A percentile compares a stretch with the other conserved stretches of the same genome.
Evolutionary conservation across 2,888 invertebrate genomes (phyloP).

Genomic region (Ophioninae sp.): DNA sequence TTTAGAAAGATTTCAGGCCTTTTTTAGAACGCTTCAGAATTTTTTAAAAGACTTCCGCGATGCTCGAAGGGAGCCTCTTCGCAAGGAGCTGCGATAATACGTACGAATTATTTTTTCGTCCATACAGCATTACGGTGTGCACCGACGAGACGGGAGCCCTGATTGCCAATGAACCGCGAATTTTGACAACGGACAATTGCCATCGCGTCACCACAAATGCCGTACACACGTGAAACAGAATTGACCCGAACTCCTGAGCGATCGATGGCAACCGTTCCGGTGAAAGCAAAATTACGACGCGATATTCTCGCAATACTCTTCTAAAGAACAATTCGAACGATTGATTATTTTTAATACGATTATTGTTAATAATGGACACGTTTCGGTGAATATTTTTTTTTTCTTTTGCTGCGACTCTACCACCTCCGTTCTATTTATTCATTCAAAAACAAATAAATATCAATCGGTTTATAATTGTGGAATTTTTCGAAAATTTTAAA

Average conservation of each 20-base stretch:
- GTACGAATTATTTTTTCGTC: neutral
- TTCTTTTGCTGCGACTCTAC: neutral
- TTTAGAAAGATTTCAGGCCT: too few species aligned
- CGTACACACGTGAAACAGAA: slow-evolving; percentile 70
- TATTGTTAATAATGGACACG: neutral
- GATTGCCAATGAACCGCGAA: slow-evolving; percentile 85
- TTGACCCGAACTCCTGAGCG: neutral
- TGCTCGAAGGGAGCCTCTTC: slow-evolving; percentile 2
- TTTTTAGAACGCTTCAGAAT: too few species aligned
- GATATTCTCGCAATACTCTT: slow-evolving; percentile 4
- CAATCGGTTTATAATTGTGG: too few species aligned
- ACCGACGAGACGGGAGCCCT: slow-evolving; percentile 86
- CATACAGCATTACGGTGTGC: slow-evolving; percentile 87
- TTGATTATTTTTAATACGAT: slow-evolving; percentile 20
- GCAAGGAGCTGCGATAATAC: neutral
- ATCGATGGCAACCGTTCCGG: neutral
- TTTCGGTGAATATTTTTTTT: neutral
- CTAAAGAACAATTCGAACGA: slow-evolving; percentile 23
- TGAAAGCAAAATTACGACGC: slow-evolving; percentile 3
- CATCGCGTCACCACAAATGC: slow-evolving; percentile 69
- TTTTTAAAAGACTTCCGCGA: neutral
- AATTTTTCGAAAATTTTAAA: too few species aligned
- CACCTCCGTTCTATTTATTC: neutral
- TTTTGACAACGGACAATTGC: slow-evolving; percentile 77
- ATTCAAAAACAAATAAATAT: too few species aligned